Conservation (phyloP, 2,797 vertebrate genomes). For the Eulemur rubriventer region DNA sequence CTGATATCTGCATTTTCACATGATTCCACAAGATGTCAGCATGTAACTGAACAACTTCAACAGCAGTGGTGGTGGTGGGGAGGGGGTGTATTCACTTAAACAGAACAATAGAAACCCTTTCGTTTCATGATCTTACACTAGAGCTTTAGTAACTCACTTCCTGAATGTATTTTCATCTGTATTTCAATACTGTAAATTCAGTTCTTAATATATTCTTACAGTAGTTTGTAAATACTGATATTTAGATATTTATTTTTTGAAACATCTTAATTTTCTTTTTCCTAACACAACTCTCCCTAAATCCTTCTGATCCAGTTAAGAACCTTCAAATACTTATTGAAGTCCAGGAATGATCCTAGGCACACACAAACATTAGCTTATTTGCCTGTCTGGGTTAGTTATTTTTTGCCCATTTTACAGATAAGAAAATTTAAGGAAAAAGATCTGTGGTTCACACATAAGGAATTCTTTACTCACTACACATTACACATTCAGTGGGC, state of each 20-base stretch:
- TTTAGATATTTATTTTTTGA: background rate
- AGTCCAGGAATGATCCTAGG: background rate
- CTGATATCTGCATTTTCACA: slow-evolving; percentile 64
- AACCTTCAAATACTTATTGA: background rate
- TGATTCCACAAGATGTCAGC: slow-evolving; percentile 86
- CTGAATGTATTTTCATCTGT: background rate
- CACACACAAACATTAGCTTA: background rate
- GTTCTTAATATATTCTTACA: background rate
- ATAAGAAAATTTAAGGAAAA: background rate
- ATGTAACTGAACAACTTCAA: slow-evolving; percentile 69
- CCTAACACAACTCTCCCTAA: background rate
- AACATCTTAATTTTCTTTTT: slow-evolving; percentile 6
- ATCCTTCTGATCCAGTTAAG: background rate
- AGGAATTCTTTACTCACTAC: background rate
- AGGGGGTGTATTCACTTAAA: slow-evolving; percentile 41
- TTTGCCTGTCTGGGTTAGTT: background rate
- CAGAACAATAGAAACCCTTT: slow-evolving; percentile 75
- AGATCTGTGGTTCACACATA: background rate
- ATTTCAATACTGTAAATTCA: background rate
- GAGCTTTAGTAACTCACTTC: slow-evolving; percentile 18
- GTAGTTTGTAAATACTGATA: background rate
- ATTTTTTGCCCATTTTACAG: background rate
- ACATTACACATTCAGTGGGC: background rate
- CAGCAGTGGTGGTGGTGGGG: background rate
- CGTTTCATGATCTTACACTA: background rate